Evolutionary conservation across 2,113 vertebrate species (phyloP).

Genomic region (Eudorcas thomsonii): DNA sequence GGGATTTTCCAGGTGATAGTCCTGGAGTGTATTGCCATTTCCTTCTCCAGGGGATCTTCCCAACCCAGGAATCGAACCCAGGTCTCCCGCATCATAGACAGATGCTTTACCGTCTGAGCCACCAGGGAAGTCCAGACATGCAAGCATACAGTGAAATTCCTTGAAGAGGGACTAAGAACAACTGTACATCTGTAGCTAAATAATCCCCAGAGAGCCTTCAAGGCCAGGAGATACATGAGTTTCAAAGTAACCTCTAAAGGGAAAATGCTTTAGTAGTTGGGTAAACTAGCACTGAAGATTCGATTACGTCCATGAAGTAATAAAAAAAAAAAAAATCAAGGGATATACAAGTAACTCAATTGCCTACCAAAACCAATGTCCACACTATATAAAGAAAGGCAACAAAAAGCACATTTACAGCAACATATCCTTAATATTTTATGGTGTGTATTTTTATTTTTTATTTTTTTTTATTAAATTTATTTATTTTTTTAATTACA

Average conservation of each 20-base stretch:
- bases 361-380: background rate
- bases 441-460: background rate
- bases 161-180: background rate
- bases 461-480: too few relatives aligned
- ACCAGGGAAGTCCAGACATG: background rate
- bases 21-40: too few relatives aligned
- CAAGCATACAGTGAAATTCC: background rate
- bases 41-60: too few relatives aligned
- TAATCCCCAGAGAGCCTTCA: background rate
- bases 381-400: background rate
- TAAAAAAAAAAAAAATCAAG: background rate
- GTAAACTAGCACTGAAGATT: background rate
- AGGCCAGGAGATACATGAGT: too few relatives aligned
- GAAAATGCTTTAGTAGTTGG: too few relatives aligned
- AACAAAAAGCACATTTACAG: background rate
- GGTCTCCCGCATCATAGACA: too few relatives aligned
- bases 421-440: background rate
- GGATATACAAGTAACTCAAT: background rate
- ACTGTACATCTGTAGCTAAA: background rate
- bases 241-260: background rate
- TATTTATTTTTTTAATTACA: too few relatives aligned
- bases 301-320: too few relatives aligned
- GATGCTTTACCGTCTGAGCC: too few relatives aligned
- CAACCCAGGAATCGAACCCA: too few relatives aligned
- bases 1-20: too few relatives aligned